phyloP scores from a whole-genome alignment of 2,797 vertebrate species.

The Aselliscus stoliczkanus region DNA sequence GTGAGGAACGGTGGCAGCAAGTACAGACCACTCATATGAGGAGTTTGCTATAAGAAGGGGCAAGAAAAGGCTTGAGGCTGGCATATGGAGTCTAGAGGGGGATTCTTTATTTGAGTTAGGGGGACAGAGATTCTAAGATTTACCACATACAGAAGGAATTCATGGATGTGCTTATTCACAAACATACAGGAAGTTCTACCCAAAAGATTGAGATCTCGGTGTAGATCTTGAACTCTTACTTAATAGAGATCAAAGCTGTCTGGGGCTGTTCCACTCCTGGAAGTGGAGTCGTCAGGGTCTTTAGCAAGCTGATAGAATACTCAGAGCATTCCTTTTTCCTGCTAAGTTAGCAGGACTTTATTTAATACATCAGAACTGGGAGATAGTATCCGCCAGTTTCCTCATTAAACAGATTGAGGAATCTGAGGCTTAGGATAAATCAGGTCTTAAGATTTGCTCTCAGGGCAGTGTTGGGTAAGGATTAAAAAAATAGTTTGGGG shows the following conservation, averaged over 20 bases:
- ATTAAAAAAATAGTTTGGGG: not conserved
- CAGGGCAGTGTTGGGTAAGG: not conserved
- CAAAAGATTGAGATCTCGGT: not conserved
- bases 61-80: not conserved
- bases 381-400: not conserved
- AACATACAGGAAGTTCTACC: not conserved
- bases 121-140: not conserved
- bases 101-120: not conserved
- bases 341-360: not conserved
- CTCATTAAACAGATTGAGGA: conserved; percentile 28
- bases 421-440: conserved; percentile 13
- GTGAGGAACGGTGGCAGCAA: not conserved
- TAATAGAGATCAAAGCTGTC: not conserved
- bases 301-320: not conserved
- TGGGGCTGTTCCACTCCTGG: not conserved
- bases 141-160: not conserved
- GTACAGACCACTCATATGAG: not conserved
- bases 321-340: not conserved
- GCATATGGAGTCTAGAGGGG: not conserved
- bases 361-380: conserved; percentile 17
- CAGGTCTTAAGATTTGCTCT: not conserved
- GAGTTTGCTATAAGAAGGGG: not conserved
- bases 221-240: not conserved
- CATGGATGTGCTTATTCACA: not conserved
- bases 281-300: not conserved